Conservation (phyloP, 2,888 invertebrate genomes). For the Sinodicranocentrus sp. region DNA sequence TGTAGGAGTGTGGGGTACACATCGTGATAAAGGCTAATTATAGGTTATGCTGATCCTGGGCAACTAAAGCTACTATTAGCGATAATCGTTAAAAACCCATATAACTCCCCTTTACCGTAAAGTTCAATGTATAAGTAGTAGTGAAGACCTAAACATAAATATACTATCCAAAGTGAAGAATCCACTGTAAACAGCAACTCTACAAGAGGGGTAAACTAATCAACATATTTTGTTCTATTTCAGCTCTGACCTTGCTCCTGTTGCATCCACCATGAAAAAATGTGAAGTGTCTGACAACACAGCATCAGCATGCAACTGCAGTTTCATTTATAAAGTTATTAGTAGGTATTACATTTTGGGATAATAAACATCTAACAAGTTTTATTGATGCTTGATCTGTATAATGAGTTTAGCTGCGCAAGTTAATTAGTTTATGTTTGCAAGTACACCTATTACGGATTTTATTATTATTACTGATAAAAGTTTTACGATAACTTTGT, state of each 20-base stretch:
- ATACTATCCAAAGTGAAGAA: conserved; percentile 20
- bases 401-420: neutral
- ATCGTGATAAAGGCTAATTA: no score
- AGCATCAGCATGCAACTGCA: neutral
- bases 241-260: conserved; percentile 43
- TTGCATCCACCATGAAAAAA: conserved; percentile 3
- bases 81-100: neutral
- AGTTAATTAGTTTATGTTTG: no score
- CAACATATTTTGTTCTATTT: conserved; percentile 25
- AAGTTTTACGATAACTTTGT: no score
- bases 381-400: neutral
- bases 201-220: neutral
- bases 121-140: neutral
- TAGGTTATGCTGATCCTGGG: no score
- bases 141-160: neutral
- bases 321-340: neutral
- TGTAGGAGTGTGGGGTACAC: no score
- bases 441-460: no score
- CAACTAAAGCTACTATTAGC: no score
- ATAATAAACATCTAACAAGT: neutral
- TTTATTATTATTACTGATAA: no score
- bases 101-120: neutral
- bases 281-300: neutral
- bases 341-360: no score
- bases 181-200: neutral